Percentiles rank a stretch among this genome's conserved stretches.
Conservation (phyloP, 23 tunicate species). For the Phallusia fumigata region DNA sequence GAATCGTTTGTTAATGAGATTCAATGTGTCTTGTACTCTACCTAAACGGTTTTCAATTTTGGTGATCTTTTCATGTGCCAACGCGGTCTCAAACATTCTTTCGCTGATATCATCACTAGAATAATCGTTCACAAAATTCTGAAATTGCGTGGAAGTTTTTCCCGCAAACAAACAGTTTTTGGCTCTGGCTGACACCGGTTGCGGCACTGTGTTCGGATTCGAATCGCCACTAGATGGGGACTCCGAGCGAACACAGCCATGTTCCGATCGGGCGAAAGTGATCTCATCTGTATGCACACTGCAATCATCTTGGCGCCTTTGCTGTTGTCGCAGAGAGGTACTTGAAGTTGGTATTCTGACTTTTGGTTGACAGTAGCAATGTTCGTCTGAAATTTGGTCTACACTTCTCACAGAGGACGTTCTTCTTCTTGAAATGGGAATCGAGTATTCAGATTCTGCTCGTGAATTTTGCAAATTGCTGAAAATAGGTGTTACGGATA, state of each 20-base stretch:
- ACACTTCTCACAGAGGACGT: no score
- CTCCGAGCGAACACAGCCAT: not conserved
- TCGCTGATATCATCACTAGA: not conserved
- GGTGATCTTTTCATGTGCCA: not conserved
- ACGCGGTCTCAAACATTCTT: not conserved
- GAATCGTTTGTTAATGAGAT: conserved; percentile 48
- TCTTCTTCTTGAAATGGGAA: no score
- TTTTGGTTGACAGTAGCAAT: no score
- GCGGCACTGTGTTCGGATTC: not conserved
- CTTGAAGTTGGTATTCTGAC: no score
- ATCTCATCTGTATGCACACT: no score
- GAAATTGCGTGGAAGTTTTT: no score
- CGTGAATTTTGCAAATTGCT: not conserved
- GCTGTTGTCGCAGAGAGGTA: no score
- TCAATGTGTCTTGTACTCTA: conserved; percentile 31
- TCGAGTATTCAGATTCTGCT: not conserved
- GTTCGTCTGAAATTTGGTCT: no score
- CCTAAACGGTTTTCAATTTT: not conserved
- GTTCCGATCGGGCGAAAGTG: no score
- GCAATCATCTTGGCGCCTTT: no score
- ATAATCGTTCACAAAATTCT: not conserved
- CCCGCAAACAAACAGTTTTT: not conserved
- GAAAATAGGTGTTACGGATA: no score
- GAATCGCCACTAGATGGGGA: conserved; percentile 2
- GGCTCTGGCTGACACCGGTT: not conserved